phyloP scores from a whole-genome alignment of 2,113 vertebrate species.

The Apaloderma vittatum region DNA sequence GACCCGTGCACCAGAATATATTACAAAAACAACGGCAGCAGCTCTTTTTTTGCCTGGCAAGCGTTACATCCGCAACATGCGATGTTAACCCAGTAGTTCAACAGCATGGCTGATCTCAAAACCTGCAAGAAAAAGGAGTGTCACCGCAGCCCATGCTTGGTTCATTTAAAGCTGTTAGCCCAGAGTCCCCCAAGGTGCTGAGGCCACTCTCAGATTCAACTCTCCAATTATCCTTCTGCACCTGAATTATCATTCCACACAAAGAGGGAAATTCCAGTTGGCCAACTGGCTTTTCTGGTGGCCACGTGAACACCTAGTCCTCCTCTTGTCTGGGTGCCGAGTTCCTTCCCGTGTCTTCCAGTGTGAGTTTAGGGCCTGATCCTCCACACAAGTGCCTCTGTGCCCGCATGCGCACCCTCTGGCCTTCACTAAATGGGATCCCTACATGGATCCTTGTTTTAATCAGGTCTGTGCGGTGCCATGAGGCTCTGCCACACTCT shows the following conservation, averaged over 20 bases:
- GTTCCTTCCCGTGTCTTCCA: not conserved
- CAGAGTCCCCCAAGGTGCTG: not conserved
- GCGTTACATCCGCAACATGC: fast-evolving
- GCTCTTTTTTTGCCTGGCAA: not conserved
- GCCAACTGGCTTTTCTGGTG: constrained; percentile 37
- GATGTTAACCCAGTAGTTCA: not conserved
- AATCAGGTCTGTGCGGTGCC: not conserved
- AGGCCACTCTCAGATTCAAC: not conserved
- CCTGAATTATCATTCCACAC: not conserved
- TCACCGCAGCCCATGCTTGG: fast-evolving
- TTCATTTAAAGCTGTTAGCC: not conserved
- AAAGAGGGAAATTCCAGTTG: not conserved
- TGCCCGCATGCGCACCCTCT: not conserved
- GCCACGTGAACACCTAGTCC: not conserved
- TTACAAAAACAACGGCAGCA: not conserved
- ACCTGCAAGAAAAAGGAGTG: not conserved
- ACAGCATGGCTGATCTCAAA: not conserved
- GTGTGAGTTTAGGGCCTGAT: not conserved
- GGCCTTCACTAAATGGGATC: not conserved
- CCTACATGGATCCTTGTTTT: not conserved
- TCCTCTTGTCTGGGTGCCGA: not conserved
- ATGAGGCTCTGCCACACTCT: not conserved
- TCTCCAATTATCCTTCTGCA: not conserved
- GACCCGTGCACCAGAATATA: not conserved
- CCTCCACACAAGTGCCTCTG: not conserved